phyloP scores from a whole-genome alignment of 2,797 vertebrate genomes.

The Danio kyathit region DNA sequence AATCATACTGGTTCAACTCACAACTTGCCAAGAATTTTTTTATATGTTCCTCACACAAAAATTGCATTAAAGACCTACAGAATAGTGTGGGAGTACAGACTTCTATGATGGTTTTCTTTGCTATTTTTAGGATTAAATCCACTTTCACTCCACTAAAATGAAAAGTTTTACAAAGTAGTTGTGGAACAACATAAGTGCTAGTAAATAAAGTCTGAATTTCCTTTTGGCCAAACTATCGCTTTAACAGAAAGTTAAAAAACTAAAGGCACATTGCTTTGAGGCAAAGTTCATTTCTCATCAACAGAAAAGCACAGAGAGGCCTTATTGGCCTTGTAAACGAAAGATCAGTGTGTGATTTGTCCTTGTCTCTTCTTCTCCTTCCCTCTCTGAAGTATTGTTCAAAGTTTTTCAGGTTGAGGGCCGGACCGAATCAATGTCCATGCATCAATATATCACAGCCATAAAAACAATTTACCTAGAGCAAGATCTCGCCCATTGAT shows the following conservation, averaged over 20 bases:
- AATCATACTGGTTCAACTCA: neutral
- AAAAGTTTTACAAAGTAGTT: neutral
- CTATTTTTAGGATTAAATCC: neutral
- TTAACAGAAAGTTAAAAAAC: neutral
- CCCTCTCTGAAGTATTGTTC: constrained; percentile 55
- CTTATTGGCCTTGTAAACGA: neutral
- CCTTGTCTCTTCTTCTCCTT: constrained; percentile 39
- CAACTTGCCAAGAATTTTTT: neutral
- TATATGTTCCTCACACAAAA: neutral
- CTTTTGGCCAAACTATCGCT: neutral
- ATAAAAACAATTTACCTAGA: constrained; percentile 63
- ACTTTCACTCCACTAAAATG: neutral
- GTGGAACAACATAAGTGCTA: too few species aligned
- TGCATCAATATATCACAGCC: constrained; percentile 62
- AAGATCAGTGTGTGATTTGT: constrained; percentile 44
- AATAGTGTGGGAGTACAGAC: neutral
- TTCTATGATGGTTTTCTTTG: neutral
- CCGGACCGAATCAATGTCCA: constrained; percentile 57
- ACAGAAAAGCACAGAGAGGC: constrained; percentile 51
- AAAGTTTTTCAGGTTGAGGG: constrained; percentile 50
- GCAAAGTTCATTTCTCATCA: constrained; percentile 51
- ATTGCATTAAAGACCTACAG: neutral
- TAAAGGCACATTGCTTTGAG: constrained; percentile 60
- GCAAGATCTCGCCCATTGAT: constrained; percentile 59
- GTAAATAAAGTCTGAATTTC: neutral